These are phyloP conservation scores for Sphenopsis melanotis DNA, from an alignment of 2,797 vertebrate genomes.

Conservation along the genomic window DNA sequence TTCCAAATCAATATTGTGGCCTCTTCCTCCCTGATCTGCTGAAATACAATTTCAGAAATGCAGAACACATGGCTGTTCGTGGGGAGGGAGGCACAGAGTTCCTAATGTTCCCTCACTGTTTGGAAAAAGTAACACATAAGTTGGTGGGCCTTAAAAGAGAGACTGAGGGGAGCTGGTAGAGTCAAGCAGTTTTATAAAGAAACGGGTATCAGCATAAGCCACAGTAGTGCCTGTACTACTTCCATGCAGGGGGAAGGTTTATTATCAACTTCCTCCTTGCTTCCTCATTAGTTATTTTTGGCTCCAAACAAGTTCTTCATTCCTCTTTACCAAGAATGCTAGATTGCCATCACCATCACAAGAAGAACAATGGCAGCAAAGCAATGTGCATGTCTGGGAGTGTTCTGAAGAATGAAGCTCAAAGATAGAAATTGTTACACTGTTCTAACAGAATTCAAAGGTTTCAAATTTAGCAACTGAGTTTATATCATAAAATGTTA, in stretches of 20 bases:
- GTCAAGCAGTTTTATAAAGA: background rate
- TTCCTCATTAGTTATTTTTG: conserved; percentile 52
- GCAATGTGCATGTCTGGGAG: background rate
- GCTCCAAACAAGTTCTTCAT: background rate
- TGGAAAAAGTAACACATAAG: background rate
- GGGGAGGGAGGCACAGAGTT: background rate
- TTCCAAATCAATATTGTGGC: conserved; percentile 43
- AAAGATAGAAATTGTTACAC: background rate
- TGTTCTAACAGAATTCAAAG: background rate
- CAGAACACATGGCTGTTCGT: background rate
- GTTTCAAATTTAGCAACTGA: background rate
- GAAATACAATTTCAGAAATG: conserved; percentile 26
- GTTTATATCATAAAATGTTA: background rate
- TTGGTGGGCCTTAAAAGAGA: background rate
- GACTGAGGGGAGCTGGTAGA: background rate
- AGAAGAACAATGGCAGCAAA: background rate
- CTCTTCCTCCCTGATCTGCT: conserved; percentile 18
- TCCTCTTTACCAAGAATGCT: conserved; percentile 3
- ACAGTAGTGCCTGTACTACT: background rate
- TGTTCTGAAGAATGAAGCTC: background rate
- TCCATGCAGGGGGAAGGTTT: background rate
- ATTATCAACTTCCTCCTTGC: conserved; percentile 21
- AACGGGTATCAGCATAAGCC: background rate
- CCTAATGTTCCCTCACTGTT: background rate
- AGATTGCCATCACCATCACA: background rate